Base-by-base conservation (phyloP, 2,797 vertebrate genomes). In the Channallabes apus region DNA sequence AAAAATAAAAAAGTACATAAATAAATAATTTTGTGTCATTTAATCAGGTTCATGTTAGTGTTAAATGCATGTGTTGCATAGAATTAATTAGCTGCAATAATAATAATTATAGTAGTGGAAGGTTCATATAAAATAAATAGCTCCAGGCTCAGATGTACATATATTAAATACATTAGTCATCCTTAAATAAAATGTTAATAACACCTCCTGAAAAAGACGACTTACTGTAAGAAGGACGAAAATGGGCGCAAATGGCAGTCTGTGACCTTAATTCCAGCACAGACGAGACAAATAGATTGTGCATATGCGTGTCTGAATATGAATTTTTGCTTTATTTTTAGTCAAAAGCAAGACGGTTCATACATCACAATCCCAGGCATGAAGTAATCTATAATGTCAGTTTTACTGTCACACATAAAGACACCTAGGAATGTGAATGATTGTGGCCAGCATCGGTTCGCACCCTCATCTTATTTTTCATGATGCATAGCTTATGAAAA, bases 211-310 rank as follows among this genome's bases (percentile, higher is more conserved):
- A 22, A 38, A 17, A 71, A 59, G 2, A 59, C 20, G 46, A 58
- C 64, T n/a, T 20, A n/a, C n/a, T n/a, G n/a, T n/a, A 41, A 62
- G 41, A 32, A 51, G 64, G 27, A 68, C 4, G 24, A 54, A 84
- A 84, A 87, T 79, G 24, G 15, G 58, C 32, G 41, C 69, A 76
- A 84, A 85, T 38, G 35, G 46, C 54, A 82, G 80, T n/a, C 83
- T 62, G 85, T 87, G 87, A 79, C 82, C 87, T 88, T 80, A 87
- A 89, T 88, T 88, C 73, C 46, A 83, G 59, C 12, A 4, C 59
- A 64, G 59, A 80, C 71, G 77, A 73, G 68, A 84, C n/a, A 29
- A 73, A 85, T 68, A 46, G 46, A 62, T 64, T 69, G 7, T 58
- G 69, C 69, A 24, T 88, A 51, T 82, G 61, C 77, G 62, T 29